Percentiles rank a stretch among this genome's conserved stretches.
phyloP scores from a whole-genome alignment of 1,140 invertebrate genomes.

The Chymomyza costata region DNA sequence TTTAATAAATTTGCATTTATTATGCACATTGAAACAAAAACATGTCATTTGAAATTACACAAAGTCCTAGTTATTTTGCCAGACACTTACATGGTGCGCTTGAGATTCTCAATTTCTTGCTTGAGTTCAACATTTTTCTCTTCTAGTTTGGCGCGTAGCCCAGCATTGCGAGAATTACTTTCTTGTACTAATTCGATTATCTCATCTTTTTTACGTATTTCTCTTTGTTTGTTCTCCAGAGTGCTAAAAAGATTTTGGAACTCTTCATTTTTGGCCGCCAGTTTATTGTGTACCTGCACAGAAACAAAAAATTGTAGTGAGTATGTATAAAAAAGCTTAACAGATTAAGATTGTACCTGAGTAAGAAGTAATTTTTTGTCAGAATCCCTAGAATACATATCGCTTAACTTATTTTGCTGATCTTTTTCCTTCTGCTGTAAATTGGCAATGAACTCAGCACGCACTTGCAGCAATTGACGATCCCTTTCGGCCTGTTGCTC shows the following conservation, averaged over 20 bases:
- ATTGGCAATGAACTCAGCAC: conserved; percentile 34
- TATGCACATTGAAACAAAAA: neutral
- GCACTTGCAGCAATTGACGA: conserved; percentile 36
- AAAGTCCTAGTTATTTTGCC: neutral
- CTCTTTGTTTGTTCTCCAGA: conserved; percentile 78
- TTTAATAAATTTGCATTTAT: conserved; percentile 10
- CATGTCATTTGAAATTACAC: neutral
- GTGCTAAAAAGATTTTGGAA: conserved; percentile 77
- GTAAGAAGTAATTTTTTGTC: conserved; percentile 36
- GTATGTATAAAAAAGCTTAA: neutral
- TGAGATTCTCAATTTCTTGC: conserved; percentile 66
- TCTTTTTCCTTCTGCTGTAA: conserved; percentile 45
- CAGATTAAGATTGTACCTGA: conserved; percentile 29
- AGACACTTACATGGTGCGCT: conserved; percentile 53
- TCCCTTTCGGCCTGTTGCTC: conserved; percentile 27
- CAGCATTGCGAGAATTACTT: conserved; percentile 78
- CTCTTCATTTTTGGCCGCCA: conserved; percentile 77
- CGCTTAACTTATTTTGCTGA: conserved; percentile 14
- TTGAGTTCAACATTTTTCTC: conserved; percentile 79
- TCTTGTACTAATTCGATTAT: conserved; percentile 79
- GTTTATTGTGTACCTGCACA: conserved; percentile 76
- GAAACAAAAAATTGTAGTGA: neutral
- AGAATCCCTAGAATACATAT: conserved; percentile 30
- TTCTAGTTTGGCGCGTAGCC: conserved; percentile 79
- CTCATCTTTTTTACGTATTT: conserved; percentile 78